Percentiles rank a stretch among this genome's conserved stretches.
Evolutionary conservation across 1,140 invertebrate genomes (phyloP).

Genomic region (Trypoxylus dichotomus): DNA sequence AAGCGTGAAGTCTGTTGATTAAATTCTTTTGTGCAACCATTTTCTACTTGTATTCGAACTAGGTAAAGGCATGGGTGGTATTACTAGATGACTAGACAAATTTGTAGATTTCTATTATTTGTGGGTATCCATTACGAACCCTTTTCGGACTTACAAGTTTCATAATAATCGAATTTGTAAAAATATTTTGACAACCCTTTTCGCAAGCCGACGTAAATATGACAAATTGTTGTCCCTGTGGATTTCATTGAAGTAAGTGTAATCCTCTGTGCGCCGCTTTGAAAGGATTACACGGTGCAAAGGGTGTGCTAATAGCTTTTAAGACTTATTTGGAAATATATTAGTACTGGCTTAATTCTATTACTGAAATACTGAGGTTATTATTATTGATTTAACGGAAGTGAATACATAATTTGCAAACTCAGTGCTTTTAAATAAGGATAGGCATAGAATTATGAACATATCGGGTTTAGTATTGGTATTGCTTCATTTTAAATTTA

Average conservation of each 20-base stretch:
- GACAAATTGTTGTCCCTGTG: not conserved
- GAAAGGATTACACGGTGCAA: not conserved
- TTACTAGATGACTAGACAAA: not conserved
- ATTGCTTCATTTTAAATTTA: too few relatives aligned
- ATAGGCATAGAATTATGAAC: too few relatives aligned
- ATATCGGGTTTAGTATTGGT: too few relatives aligned
- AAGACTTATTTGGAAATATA: not conserved
- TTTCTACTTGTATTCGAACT: not conserved
- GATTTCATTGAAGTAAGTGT: not conserved
- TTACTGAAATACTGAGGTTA: too few relatives aligned
- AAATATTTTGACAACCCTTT: constrained; percentile 24
- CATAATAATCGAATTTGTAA: not conserved
- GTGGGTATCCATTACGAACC: not conserved
- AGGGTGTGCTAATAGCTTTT: not conserved
- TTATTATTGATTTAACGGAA: not conserved
- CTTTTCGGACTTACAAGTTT: not conserved
- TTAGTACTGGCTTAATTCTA: too few relatives aligned
- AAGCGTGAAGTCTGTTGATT: too few relatives aligned
- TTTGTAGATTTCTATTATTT: constrained; percentile 17
- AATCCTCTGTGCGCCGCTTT: not conserved
- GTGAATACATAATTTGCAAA: not conserved
- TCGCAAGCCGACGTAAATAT: constrained; percentile 9
- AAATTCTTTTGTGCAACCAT: not conserved
- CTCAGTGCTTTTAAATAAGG: too few relatives aligned
- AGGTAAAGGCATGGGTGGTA: too few relatives aligned